Base-by-base conservation (phyloP, 2,797 vertebrate genomes). In the Avahi laniger region DNA sequence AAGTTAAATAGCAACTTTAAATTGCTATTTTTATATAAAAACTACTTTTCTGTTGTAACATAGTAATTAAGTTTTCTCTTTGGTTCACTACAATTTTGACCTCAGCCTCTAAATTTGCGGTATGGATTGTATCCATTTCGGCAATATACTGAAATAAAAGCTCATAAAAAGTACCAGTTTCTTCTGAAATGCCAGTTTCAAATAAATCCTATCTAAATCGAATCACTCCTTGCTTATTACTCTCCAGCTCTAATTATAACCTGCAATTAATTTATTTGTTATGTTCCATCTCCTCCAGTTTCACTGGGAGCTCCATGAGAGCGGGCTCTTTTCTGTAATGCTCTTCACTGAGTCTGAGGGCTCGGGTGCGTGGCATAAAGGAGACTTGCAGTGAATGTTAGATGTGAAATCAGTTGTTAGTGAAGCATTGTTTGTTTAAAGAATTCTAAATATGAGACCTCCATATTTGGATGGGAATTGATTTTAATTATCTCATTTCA, bases 401-500 rank as follows among this genome's bases (percentile, higher is more conserved):
- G 20, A 35, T 57, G 8, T 83, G 65, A 59, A 88, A 85, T 46
- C 50, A 57, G 57, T 30, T 85, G 43, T n/a, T 63, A 61, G 86
- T 94, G 83, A 79, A 84, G 12, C 89, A 81, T 46, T 0, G 0
- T 93, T 20, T 87, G 65, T 86, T 91, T 82, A 63, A 82, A 81
- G 30, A 75, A 67, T 95, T 88, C 75, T 67, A 85, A 26, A 33
- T 84, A 63, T 1, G 89, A 83, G 78, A 24, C 79, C 2, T 50
- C 57, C 12, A 3, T 1, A 33, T 96, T 35, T 67, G 8, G 43
- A 1, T 69, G 46, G 75, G 79, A 83, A 95, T 38, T 97, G 83
- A 88, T 61, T 94, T 93, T 54, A 95, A 35, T 96, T 54, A 78
- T 97, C 18, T 97, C 65, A 0, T 98, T 98, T 97, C 94, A 99